Percentiles rank a stretch among this genome's conserved stretches.
Evolutionary conservation across 2,888 invertebrate genomes (phyloP).

Genomic region (Labia minor): DNA sequence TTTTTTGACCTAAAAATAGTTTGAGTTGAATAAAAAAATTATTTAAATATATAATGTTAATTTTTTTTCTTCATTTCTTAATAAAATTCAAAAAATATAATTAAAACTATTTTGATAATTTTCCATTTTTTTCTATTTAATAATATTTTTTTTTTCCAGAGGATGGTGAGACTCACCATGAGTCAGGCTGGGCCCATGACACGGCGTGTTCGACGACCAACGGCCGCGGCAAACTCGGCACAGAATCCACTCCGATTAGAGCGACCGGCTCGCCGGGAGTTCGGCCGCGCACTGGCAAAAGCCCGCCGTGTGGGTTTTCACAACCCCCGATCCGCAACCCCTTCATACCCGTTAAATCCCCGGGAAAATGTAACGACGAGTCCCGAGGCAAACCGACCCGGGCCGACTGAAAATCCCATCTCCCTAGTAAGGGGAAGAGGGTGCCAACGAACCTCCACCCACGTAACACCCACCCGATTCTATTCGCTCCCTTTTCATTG

Average conservation of each 20-base stretch:
- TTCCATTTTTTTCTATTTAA: too few species aligned
- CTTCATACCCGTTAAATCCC: background rate
- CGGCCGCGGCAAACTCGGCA: background rate
- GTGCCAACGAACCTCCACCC: background rate
- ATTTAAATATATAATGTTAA: too few species aligned
- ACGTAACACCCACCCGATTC: background rate
- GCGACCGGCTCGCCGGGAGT: background rate
- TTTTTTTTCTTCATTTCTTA: too few species aligned
- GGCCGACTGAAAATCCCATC: background rate
- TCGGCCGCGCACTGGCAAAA: constrained; percentile 13
- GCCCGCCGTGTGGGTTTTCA: background rate
- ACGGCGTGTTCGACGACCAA: background rate
- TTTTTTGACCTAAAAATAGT: too few species aligned
- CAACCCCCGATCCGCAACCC: background rate
- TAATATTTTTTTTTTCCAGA: too few species aligned
- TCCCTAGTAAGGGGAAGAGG: background rate
- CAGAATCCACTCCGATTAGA: background rate
- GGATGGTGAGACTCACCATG: background rate
- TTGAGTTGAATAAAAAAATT: too few species aligned
- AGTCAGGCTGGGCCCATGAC: constrained; percentile 1
- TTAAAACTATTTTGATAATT: too few species aligned
- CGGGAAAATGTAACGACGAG: background rate
- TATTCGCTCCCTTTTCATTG: constrained; percentile 8
- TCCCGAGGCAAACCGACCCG: background rate
- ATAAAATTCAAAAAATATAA: too few species aligned